Percentiles rank a stretch among this genome's conserved stretches.
phyloP scores from a whole-genome alignment of 2,888 invertebrate species.

The Drosophila mulleri region DNA sequence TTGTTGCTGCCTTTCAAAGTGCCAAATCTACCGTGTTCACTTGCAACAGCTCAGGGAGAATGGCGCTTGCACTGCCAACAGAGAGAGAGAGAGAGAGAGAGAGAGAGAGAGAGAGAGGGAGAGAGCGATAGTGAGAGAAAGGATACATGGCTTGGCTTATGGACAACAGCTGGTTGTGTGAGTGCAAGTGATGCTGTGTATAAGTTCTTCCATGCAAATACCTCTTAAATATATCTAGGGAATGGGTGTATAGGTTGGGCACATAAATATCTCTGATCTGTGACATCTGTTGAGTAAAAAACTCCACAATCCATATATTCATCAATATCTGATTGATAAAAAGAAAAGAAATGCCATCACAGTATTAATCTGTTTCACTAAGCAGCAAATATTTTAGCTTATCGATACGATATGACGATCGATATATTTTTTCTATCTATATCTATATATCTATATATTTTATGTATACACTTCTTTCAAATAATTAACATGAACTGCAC shows the following conservation, averaged over 20 bases:
- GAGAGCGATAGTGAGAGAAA: neutral
- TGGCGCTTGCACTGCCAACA: neutral
- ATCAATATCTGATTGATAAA: neutral
- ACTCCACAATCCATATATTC: neutral
- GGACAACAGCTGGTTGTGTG: slow-evolving; percentile 25
- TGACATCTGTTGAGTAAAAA: neutral
- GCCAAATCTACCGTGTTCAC: slow-evolving; percentile 61
- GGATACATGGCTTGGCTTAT: slow-evolving; percentile 27
- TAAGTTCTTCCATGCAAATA: slow-evolving; percentile 9
- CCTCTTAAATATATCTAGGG: neutral
- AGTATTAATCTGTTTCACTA: no score
- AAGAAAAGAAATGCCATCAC: no score
- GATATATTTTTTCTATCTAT: no score
- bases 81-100: neutral
- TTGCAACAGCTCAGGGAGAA: slow-evolving; percentile 44
- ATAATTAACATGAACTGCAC: neutral
- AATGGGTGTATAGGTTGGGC: neutral
- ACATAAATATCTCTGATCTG: neutral
- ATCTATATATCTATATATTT: neutral
- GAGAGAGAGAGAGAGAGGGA: neutral
- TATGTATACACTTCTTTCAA: neutral
- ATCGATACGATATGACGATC: neutral
- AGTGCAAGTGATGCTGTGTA: slow-evolving; percentile 26
- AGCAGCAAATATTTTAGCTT: neutral
- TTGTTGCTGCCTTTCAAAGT: slow-evolving; percentile 60